phyloP scores from a whole-genome alignment of 2,888 invertebrate species.

The Geophilus truncorum region DNA sequence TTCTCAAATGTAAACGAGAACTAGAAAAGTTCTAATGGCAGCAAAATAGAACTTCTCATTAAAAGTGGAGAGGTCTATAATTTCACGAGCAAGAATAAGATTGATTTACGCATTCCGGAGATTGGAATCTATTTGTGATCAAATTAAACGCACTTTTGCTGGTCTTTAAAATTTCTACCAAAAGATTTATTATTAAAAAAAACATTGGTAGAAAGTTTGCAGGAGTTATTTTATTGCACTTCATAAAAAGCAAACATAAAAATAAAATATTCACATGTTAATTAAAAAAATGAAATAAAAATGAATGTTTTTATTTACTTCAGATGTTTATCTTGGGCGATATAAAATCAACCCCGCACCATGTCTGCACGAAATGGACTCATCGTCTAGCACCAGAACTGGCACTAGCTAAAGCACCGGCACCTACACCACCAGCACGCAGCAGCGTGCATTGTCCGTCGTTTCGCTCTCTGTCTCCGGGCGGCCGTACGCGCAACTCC shows the following conservation, averaged over 20 bases:
- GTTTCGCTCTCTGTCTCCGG: conserved; percentile 25
- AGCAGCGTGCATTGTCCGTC: conserved; percentile 11
- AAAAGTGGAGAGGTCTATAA: neutral
- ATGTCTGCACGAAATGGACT: neutral
- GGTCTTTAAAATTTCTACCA: too few relatives aligned
- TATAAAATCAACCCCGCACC: neutral
- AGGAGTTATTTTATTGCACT: too few relatives aligned
- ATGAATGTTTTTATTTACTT: neutral
- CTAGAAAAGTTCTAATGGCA: neutral
- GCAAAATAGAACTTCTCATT: neutral
- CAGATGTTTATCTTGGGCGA: neutral
- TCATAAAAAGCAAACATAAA: too few relatives aligned
- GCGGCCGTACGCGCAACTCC: conserved; percentile 30
- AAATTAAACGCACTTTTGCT: neutral
- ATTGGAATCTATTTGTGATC: neutral
- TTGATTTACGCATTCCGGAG: neutral
- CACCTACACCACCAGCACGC: neutral
- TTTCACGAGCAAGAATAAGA: neutral
- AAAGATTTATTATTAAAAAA: too few relatives aligned
- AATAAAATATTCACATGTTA: neutral
- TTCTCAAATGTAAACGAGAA: neutral
- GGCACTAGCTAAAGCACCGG: neutral
- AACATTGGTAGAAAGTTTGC: too few relatives aligned
- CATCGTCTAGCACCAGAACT: neutral
- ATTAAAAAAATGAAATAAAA: neutral